Percentiles rank a stretch among this genome's conserved stretches.
Evolutionary conservation across 2,797 vertebrate genomes (phyloP).

Genomic region (Leuciscus waleckii): DNA sequence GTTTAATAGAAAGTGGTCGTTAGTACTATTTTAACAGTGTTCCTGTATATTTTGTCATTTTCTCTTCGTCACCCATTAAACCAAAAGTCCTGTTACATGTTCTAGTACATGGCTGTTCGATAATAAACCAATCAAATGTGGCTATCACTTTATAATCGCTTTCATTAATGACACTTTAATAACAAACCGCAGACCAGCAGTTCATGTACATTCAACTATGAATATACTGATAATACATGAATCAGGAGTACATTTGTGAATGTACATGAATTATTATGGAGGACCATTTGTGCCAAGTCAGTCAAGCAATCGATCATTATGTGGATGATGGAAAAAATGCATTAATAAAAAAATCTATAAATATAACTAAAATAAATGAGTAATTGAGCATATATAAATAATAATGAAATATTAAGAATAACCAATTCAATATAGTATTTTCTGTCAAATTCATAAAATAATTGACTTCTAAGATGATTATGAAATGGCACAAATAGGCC

Average conservation of each 20-base stretch:
- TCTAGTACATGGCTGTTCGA: neutral
- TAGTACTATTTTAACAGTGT: conserved; percentile 1
- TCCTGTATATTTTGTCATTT: neutral
- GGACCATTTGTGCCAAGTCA: neutral
- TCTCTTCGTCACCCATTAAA: neutral
- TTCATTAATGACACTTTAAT: neutral
- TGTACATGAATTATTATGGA: neutral
- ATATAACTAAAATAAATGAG: neutral
- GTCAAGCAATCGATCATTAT: neutral
- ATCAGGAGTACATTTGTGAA: neutral
- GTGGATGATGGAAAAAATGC: neutral
- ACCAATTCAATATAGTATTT: neutral
- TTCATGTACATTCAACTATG: neutral
- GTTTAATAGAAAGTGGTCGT: neutral
- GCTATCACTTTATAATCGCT: neutral
- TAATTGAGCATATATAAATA: neutral
- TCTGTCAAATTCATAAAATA: neutral
- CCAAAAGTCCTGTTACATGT: neutral
- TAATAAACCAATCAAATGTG: neutral
- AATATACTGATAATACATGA: neutral
- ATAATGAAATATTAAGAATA: neutral
- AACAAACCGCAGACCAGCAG: neutral
- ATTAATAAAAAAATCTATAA: neutral
- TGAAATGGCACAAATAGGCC: neutral
- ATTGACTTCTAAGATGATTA: neutral